Conservation (phyloP, 2,113 vertebrate genomes). For the Megaleporinus macrocephalus region DNA sequence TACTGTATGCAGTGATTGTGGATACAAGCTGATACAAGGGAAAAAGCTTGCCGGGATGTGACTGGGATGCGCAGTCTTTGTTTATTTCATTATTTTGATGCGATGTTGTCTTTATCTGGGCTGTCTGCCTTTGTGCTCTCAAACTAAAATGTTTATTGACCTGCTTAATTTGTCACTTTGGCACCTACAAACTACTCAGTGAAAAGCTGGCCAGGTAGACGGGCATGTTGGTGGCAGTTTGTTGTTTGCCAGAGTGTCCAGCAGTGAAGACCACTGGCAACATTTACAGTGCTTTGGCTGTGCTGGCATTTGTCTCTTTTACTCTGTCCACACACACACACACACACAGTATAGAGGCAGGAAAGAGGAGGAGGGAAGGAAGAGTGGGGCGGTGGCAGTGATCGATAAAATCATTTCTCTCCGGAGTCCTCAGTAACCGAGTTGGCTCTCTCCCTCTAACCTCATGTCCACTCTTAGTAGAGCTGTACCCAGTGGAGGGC, state of each 20-base stretch:
- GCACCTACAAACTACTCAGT: not conserved
- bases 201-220: not conserved
- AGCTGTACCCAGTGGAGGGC: constrained; percentile 12
- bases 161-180: not conserved
- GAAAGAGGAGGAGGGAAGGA: constrained; percentile 19
- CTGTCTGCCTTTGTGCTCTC: no score
- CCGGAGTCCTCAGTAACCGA: constrained; percentile 47
- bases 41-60: not conserved
- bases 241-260: not conserved
- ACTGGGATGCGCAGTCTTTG: not conserved
- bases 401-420: constrained; percentile 59
- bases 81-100: not conserved
- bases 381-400: constrained; percentile 31
- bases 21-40: no score
- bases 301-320: not conserved
- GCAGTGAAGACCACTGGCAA: constrained; percentile 11
- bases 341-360: not conserved
- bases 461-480: constrained; percentile 33
- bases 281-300: not conserved
- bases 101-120: not conserved
- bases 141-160: not conserved
- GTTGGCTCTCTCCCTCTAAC: constrained; percentile 39
- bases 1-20: no score
- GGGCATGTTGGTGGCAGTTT: not conserved
- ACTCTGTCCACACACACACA: not conserved